A percentile compares a stretch with the other conserved stretches of the same genome.
phyloP scores from a whole-genome alignment of 2,888 invertebrate species.

The Eupsilia transversa region DNA sequence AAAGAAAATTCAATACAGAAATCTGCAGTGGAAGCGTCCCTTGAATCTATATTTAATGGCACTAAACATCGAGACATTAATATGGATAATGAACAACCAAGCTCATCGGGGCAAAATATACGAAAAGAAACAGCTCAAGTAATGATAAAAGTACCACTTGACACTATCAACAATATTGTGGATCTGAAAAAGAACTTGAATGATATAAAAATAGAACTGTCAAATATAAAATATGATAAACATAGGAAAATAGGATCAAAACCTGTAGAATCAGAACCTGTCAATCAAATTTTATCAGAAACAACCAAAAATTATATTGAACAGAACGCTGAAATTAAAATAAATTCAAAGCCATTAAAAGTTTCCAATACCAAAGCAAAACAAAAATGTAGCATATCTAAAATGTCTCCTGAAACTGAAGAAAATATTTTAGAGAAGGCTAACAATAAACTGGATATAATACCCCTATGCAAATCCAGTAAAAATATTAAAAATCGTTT shows the following conservation, averaged over 20 bases:
- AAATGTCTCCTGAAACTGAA: background rate
- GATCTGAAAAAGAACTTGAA: background rate
- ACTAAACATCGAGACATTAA: background rate
- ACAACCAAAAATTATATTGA: background rate
- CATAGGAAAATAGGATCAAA: background rate
- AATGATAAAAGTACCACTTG: background rate
- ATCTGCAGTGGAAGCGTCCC: constrained; percentile 4
- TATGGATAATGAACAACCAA: background rate
- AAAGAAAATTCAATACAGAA: background rate
- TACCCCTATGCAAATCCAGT: background rate
- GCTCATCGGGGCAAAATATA: background rate
- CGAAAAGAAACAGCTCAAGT: constrained; percentile 4
- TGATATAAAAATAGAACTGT: background rate
- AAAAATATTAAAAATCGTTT: background rate
- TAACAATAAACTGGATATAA: background rate
- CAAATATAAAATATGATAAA: background rate
- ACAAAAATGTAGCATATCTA: background rate
- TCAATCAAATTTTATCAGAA: constrained; percentile 1
- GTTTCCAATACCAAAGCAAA: background rate
- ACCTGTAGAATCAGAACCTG: background rate
- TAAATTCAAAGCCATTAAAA: background rate
- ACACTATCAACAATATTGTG: background rate
- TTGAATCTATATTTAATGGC: background rate
- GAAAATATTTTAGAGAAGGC: constrained; percentile 6
- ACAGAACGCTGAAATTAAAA: constrained; percentile 4